Base-by-base conservation (phyloP, 2,888 invertebrate genomes). In the Chydorus sphaericus region DNA sequence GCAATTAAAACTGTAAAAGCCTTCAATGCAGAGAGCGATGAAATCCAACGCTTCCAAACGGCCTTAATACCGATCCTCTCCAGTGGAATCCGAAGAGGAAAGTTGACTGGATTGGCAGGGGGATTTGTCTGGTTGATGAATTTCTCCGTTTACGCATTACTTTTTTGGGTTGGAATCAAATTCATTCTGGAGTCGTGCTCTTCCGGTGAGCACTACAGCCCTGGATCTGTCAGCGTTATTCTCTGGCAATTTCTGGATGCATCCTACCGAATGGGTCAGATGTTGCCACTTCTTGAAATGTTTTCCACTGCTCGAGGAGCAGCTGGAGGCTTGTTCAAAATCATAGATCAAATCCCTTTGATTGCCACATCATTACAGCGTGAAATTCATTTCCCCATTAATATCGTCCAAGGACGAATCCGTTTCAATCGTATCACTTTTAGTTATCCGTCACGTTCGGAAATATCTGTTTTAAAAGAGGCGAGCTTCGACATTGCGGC, bases 221-320 rank as follows among this genome's bases (percentile, higher is more conserved):
- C 62, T 8, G 60, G 60, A 38, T 59, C 58, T 36, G 31, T 63
- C 20, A 56, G 62, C 49, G 59, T 63, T 48, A 62, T 84, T 31
- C 83, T 89, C 70, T 88, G 89, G 70, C 81, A 83, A 55, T 78
- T 86, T 0, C 73, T 86, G 31, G 79, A 81, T 70, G 85, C 84
- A 0, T 83, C 85, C 0, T 83, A 85, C 67, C 84, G 83, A 64
- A 75, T 85, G 59, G 86, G 86, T 0, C 74, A 84, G 33, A 79
- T 83, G 0, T 79, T 82, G 1, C 85, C 85, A 0, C 84, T 85
- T 63, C 70, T 86, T 59, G 85, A 86, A 63, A 77, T 84, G 0
- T 80, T 87, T 64, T 75, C 79, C 1, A 75, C 67, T 8, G 86
- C 85, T 0, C 71, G 77, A 8, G 84, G 82, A 0, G 82, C 86